These are phyloP conservation scores for Nephrocerus scutellatus DNA, from an alignment of 2,888 invertebrate species.

Conservation along the genomic window DNA sequence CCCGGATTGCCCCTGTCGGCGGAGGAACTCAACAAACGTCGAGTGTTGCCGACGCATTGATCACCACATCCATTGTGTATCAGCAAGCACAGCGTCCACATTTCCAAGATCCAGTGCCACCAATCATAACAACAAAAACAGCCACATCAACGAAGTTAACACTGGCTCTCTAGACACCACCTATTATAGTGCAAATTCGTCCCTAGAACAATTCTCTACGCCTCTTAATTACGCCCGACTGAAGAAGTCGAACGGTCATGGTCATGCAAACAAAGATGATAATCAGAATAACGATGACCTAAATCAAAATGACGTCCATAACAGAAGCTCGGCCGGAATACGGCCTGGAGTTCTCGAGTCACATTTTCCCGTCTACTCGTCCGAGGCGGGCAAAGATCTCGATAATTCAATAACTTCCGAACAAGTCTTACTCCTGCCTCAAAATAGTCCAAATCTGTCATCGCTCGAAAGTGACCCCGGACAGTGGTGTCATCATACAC, in stretches of 20 bases:
- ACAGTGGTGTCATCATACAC: conserved; percentile 4
- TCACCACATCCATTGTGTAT: too few species aligned
- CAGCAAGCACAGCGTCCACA: too few species aligned
- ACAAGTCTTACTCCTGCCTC: conserved; percentile 23
- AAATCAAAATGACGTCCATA: conserved; percentile 19
- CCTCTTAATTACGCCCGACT: conserved; percentile 20
- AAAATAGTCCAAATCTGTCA: conserved; percentile 14
- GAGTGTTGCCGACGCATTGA: conserved; percentile 36
- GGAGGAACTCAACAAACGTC: conserved; percentile 13
- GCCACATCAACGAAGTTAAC: conserved; percentile 23
- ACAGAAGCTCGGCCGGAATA: conserved; percentile 18
- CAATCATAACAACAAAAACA: too few species aligned
- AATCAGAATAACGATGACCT: conserved; percentile 8
- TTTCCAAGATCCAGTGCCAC: too few species aligned
- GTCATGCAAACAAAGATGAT: conserved; percentile 14
- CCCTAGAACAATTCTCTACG: conserved; percentile 35
- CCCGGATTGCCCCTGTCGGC: conserved; percentile 39
- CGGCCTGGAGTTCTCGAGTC: conserved; percentile 46
- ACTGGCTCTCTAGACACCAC: conserved; percentile 43
- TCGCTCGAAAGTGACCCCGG: neutral
- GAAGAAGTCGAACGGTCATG: conserved; percentile 11
- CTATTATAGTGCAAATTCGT: conserved; percentile 46
- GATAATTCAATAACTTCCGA: conserved; percentile 26
- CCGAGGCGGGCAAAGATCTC: conserved; percentile 9
- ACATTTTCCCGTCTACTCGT: conserved; percentile 42